Conservation (phyloP, 2,113 vertebrate species). For the Cyanoliseus patagonus region DNA sequence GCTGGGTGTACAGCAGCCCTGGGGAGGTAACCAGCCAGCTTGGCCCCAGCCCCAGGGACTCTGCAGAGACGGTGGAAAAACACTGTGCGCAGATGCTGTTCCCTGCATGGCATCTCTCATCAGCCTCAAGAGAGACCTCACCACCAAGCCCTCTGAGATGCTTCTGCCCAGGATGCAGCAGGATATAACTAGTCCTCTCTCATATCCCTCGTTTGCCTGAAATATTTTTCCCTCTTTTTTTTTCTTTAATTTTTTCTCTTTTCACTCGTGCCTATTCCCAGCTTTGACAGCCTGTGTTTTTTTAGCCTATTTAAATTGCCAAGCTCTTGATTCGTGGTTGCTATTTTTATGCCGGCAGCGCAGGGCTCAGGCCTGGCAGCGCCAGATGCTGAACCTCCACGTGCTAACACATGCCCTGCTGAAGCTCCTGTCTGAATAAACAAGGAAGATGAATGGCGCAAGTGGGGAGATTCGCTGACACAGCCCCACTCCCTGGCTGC, state of each 20-base stretch:
- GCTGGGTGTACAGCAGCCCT: neutral
- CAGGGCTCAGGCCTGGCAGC: neutral
- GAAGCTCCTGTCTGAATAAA: neutral
- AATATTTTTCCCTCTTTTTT: neutral
- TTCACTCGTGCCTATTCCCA: neutral
- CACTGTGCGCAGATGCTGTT: fast-evolving
- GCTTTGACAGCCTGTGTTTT: neutral
- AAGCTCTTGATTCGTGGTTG: neutral
- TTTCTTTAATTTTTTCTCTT: neutral
- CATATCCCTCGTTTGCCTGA: neutral
- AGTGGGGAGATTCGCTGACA: neutral
- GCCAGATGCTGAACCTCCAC: slow-evolving; percentile 15
- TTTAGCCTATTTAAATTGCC: neutral
- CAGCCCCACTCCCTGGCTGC: neutral
- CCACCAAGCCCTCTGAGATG: fast-evolving
- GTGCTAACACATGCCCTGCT: neutral
- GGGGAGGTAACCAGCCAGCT: neutral
- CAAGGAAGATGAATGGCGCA: neutral
- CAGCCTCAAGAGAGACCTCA: neutral
- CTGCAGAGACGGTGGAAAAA: neutral
- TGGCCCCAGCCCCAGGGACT: neutral
- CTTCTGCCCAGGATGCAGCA: neutral
- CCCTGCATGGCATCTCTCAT: neutral
- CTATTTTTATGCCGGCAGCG: neutral
- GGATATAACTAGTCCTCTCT: neutral